Evolutionary conservation across 2,113 vertebrate species (phyloP).

Genomic region (Otis tarda): DNA sequence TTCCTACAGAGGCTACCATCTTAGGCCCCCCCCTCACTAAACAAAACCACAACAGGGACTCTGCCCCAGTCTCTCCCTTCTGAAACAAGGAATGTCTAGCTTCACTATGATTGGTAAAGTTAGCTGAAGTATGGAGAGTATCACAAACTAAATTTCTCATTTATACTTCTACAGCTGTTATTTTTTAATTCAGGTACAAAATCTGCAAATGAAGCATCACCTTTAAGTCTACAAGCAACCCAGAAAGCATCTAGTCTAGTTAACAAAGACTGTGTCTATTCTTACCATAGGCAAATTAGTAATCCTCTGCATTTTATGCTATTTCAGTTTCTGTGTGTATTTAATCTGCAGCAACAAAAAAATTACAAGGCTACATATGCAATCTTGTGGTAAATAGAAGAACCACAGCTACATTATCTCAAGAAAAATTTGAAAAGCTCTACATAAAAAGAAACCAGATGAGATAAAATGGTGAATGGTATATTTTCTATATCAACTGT

Average conservation of each 20-base stretch:
- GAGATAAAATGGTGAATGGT: neutral
- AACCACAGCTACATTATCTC: neutral
- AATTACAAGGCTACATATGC: neutral
- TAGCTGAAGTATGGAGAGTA: neutral
- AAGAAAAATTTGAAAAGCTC: neutral
- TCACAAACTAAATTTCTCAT: neutral
- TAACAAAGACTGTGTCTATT: neutral
- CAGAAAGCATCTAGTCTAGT: neutral
- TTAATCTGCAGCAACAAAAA: neutral
- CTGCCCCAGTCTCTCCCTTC: neutral
- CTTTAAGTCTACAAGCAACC: neutral
- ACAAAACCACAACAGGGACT: no score
- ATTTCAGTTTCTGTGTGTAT: neutral
- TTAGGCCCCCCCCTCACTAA: no score
- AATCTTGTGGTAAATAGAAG: neutral
- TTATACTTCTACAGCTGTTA: neutral
- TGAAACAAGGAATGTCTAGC: neutral
- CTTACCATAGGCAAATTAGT: neutral
- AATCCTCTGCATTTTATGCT: neutral
- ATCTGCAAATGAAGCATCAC: neutral
- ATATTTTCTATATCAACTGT: neutral
- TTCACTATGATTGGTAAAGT: neutral
- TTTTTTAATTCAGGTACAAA: neutral
- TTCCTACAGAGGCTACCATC: no score
- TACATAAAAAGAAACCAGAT: neutral